A percentile compares a stretch with the other conserved stretches of the same genome.
Conservation (phyloP, 2,113 vertebrate genomes). For the Chionomys nivalis region DNA sequence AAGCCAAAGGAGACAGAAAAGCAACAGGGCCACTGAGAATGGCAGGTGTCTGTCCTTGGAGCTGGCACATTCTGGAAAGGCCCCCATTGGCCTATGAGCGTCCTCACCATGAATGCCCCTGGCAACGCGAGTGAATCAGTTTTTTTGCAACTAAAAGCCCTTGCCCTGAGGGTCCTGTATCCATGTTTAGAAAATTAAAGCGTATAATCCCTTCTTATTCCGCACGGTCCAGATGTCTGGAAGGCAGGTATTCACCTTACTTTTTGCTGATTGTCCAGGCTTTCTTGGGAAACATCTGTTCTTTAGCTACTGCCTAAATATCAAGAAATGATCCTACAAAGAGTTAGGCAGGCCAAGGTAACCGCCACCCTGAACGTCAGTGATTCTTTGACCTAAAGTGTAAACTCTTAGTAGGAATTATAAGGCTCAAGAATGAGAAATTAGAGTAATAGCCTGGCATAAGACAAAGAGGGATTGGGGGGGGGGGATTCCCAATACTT, state of each 20-base stretch:
- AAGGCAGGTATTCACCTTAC: neutral
- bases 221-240: neutral
- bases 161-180: slow-evolving; percentile 5
- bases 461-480: neutral
- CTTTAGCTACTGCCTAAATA: neutral
- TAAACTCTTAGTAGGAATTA: neutral
- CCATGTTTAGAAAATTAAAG: neutral
- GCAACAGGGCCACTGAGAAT: neutral
- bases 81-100: neutral
- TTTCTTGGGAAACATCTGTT: neutral
- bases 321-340: neutral
- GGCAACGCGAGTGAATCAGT: neutral
- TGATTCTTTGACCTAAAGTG: slow-evolving; percentile 20
- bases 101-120: neutral
- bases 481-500: neutral
- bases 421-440: slow-evolving; percentile 23
- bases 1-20: neutral
- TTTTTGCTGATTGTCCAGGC: neutral
- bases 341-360: neutral
- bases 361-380: neutral
- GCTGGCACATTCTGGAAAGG: neutral
- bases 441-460: neutral
- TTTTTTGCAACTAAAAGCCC: neutral
- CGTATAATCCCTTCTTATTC: neutral
- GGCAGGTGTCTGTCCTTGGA: neutral